Evolutionary conservation across 2,113 vertebrate species (phyloP), one percentile per base, ranked within the genome.

Genomic region (Casuarius casuarius): DNA sequence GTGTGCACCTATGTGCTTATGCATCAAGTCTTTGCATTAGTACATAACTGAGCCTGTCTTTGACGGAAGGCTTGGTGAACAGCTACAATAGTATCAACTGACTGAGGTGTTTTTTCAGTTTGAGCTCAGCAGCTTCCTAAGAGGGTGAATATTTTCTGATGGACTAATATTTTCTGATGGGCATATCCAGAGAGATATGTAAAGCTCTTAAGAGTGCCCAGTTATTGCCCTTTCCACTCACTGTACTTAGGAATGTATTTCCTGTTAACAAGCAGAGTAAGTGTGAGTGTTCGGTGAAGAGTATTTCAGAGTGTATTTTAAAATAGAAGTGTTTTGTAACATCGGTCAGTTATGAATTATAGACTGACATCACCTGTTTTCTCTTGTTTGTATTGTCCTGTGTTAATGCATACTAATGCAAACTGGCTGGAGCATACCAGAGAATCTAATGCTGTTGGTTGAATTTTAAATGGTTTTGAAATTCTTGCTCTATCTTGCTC

Each of bases 11-110:
- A 52, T 67, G 61, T 76, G 82, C 81, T 87, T 86, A 20, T 66
- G 83, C 83, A 81, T 92, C 70, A 92, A 62, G 19, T 85, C 29
- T 85, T 91, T 96, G 84, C 31, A 65, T 87, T 94, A 89, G 87
- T 91, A 78, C 91, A 56, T 91, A 93, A 94, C 48, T 8, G 23
- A 79, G 75, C 42, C 68, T 84, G 31, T 33, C 62, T 62, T 72
- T 88, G 56, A 33, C 70, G 62, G 46, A 75, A 75, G 70, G 26
- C 3, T 2, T 15, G 35, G 19, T 42, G 61, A 74, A 46, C 35
- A 72, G 42, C 13, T 68, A 42, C 82, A 87, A 71, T 20, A 51
- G 16, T 44, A 76, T 76, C n/a, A 52, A 54, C 58, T 89, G 35
- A 31, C 28, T 73, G 38, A 93, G 12, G 23, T 66, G 33, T 25